phyloP scores from a whole-genome alignment of 2,888 invertebrate species.

The Actias luna region DNA sequence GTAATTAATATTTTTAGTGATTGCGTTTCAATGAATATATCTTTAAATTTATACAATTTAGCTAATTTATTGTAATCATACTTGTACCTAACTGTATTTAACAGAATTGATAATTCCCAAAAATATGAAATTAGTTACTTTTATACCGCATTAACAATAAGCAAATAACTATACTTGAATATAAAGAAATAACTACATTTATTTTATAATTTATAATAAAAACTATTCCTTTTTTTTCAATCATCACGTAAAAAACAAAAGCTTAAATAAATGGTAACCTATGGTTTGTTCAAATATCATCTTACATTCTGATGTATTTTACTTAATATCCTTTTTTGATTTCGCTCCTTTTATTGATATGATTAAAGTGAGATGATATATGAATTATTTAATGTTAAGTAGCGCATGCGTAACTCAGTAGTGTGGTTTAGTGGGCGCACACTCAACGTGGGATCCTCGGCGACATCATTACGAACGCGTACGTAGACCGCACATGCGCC shows the following conservation, averaged over 20 bases:
- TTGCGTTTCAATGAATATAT: not conserved
- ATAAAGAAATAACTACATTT: not conserved
- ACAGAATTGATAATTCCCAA: not conserved
- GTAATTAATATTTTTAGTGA: not conserved
- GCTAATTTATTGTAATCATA: not conserved
- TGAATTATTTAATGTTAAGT: constrained; percentile 29
- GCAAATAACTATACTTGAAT: not conserved
- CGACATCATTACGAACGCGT: constrained; percentile 95
- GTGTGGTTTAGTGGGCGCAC: constrained; percentile 78
- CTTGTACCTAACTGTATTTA: not conserved
- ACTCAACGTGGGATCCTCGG: constrained; percentile 94
- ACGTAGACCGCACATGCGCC: constrained; percentile 85
- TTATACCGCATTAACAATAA: not conserved
- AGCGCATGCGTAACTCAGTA: constrained; percentile 85
- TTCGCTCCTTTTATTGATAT: constrained; percentile 11
- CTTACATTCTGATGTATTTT: constrained; percentile 26
- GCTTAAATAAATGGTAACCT: constrained; percentile 26
- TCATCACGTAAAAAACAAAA: not conserved
- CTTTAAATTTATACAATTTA: not conserved
- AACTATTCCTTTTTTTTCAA: too few relatives aligned
- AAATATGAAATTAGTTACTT: not conserved
- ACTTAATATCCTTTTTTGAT: not conserved
- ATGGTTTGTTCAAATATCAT: constrained; percentile 35
- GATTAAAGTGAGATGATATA: constrained; percentile 35
- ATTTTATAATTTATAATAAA: not conserved